A percentile compares a stretch with the other conserved stretches of the same genome.
phyloP scores from a whole-genome alignment of 2,113 vertebrate genomes.

The Urocynchramus pylzowi region DNA sequence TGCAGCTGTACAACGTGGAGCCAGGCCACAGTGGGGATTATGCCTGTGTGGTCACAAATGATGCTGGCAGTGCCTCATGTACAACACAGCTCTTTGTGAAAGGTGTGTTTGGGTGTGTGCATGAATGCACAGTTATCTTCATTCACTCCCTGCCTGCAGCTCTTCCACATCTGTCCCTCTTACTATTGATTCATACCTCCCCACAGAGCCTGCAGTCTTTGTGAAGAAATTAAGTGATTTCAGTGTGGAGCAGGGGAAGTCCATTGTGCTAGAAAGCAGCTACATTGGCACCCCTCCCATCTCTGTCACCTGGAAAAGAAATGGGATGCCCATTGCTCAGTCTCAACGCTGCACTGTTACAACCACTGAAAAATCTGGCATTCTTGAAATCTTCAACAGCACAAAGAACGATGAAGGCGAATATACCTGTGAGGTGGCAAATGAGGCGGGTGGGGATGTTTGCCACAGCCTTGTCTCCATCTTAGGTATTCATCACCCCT shows the following conservation, averaged over 20 bases:
- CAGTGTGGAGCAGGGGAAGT: conserved; percentile 86
- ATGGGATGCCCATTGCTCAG: conserved; percentile 80
- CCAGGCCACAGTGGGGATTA: conserved; percentile 86
- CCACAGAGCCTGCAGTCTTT: conserved; percentile 89
- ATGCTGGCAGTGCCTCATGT: conserved; percentile 90
- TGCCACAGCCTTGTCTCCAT: conserved; percentile 85
- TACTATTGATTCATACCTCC: conserved; percentile 7
- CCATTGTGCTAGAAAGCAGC: conserved; percentile 85
- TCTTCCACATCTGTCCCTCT: neutral
- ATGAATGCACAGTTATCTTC: neutral
- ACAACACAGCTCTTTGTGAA: conserved; percentile 88
- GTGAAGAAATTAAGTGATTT: conserved; percentile 89
- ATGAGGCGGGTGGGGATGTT: conserved; percentile 86
- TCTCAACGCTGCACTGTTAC: conserved; percentile 89
- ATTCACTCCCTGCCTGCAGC: neutral
- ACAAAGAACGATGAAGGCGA: conserved; percentile 84
- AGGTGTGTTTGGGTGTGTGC: conserved; percentile 79
- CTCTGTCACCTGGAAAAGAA: conserved; percentile 89
- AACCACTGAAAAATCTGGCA: conserved; percentile 90
- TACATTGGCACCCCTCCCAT: conserved; percentile 89
- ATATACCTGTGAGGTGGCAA: conserved; percentile 89
- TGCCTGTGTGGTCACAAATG: conserved; percentile 90
- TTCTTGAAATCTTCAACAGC: conserved; percentile 89
- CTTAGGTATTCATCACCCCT: conserved; percentile 78
- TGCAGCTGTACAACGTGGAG: conserved; percentile 84